Base-by-base conservation (phyloP, 2,888 invertebrate species). In the Merodon equestris region DNA sequence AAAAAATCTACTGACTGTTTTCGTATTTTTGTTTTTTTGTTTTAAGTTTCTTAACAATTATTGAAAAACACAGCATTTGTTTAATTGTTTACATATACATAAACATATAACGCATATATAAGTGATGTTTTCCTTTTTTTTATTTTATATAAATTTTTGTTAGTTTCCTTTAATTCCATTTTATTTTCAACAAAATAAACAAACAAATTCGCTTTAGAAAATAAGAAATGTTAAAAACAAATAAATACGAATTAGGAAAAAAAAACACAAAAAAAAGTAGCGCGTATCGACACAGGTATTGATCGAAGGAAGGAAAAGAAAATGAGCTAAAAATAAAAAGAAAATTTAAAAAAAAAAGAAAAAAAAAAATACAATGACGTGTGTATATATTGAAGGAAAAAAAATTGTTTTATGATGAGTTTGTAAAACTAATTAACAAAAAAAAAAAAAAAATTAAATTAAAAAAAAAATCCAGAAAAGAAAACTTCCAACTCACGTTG, bases 1-100 rank as follows among this genome's bases (percentile, higher is more conserved):
- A 58, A 58, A 27, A 50, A 14, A 14, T 5, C 18, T 57, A 64
- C n/a, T 34, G 18, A 42, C 40, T 75, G 60, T 63, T 64, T 51
- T 57, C 82, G 70, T 54, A 71, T 66, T 66, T 74, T 66, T 77
- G 54, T 61, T 67, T 82, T 82, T 66, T 51, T n/a, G 40, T 40
- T 27, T 27, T 27, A 27, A 42, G 68, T 74, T 67, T 68, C 34
- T 66, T 76, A 70, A 45, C 77, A 84, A 74, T 87, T 87, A 87
- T 87, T 87, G 87, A 86, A 87, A 87, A 87, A 86, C 87, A 87
- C 87, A 87, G 87, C 87, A 87, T 85, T 84, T 68, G 82, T 81
- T 83, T 81, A 64, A 81, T 77, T 81, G 82, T 66, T 61, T 50
- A 54, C 34, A 44, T 42, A 40, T 40, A 40, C 1, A n/a, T 40